Base-by-base conservation (phyloP, 2,797 vertebrate genomes). In the Xerus rutilus region DNA sequence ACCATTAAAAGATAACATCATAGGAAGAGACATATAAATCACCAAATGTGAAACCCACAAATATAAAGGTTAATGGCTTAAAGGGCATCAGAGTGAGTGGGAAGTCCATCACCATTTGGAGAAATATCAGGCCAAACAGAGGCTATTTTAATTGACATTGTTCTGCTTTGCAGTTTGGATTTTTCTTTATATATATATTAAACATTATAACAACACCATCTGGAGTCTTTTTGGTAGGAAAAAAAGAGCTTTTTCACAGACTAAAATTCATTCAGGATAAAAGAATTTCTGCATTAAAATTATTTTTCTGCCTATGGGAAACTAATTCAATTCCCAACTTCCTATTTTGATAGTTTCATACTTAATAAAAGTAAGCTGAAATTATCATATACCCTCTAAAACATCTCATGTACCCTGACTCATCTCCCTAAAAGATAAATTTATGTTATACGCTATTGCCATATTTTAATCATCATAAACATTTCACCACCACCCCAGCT, bases 1-100 rank as follows among this genome's bases (percentile, higher is more conserved):
- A 94, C 86, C 92, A 91, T 97, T 96, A 97, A 95, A 97, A 91
- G 74, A 91, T 69, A 97, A 54, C 91, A 89, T 96, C 85, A 69
- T 62, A 69, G 82, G 86, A 96, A 96, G 93, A 95, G 93, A 94
- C 52, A 65, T 59, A 67, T 49, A 94, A 72, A 64, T 94, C 81
- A 88, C 81, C 83, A 91, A 93, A 91, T 85, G 78, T 91, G 74
- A 87, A 97, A 85, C 59, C 86, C 73, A 93, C 77, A 96, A 28
- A 87, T 81, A 90, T 28, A 30, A 89, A 73, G 83, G 85, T 73
- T 83, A 94, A 87, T 86, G 79, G n/a, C 57, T 95, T 91, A 62
- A 81, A 88, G 39, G 81, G 65, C 32, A 85, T 20, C 8, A 21
- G 23, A 92, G 54, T 59, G 45, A 15, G 43, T 52, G 57, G 47